Conservation (phyloP, 2,888 invertebrate species). For the Strigamia crassipes region DNA sequence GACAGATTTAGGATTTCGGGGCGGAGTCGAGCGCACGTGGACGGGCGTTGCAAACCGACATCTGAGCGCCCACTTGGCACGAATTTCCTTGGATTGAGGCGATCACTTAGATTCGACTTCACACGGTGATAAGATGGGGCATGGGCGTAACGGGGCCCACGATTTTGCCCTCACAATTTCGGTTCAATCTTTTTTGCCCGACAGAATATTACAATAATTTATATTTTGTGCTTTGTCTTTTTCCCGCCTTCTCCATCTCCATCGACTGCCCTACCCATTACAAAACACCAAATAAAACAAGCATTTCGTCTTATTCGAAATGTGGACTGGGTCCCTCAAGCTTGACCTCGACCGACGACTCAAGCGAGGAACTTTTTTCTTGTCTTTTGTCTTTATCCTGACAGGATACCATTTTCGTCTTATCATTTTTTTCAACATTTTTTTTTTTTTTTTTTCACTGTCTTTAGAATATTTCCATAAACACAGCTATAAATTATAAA, state of each 20-base stretch:
- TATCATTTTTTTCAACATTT: not conserved
- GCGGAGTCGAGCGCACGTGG: slow-evolving; percentile 2
- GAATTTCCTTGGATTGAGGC: slow-evolving; percentile 35
- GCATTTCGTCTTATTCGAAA: not conserved
- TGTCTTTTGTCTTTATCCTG: not conserved
- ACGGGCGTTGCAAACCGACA: slow-evolving; percentile 20
- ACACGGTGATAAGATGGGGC: slow-evolving; percentile 37
- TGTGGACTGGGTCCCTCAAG: not conserved
- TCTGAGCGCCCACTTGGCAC: slow-evolving; percentile 28
- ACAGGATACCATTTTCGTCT: not conserved
- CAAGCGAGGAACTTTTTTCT: not conserved
- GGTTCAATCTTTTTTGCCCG: slow-evolving; percentile 29
- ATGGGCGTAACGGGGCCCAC: slow-evolving; percentile 36
- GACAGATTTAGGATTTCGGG: not conserved
- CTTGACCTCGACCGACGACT: not conserved
- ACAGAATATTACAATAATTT: slow-evolving; percentile 29
- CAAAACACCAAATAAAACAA: too few relatives aligned
- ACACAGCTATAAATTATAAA: too few relatives aligned
- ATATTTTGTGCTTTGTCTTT: slow-evolving; percentile 31
- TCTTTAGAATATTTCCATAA: not conserved
- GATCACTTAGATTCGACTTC: slow-evolving; percentile 27
- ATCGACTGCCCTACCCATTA: not conserved
- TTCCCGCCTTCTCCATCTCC: slow-evolving; percentile 39
- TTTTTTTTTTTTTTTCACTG: too few relatives aligned
- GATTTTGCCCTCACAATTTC: slow-evolving; percentile 24